A percentile compares a stretch with the other conserved stretches of the same genome.
Conservation (phyloP, 2,888 invertebrate genomes). For the Metacarcinus magister region DNA sequence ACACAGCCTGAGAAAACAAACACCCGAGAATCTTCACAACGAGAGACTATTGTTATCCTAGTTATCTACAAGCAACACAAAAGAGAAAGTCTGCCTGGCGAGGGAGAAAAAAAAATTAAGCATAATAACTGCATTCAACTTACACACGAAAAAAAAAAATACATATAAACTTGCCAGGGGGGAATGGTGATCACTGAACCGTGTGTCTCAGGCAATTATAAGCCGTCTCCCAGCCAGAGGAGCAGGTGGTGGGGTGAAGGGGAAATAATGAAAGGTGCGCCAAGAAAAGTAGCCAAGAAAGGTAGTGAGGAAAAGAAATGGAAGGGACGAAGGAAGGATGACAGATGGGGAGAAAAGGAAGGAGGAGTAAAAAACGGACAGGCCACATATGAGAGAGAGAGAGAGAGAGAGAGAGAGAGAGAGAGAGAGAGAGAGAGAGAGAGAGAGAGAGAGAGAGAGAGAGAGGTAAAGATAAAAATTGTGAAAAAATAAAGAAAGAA, state of each 20-base stretch:
- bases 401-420: background rate
- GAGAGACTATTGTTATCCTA: background rate
- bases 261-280: background rate
- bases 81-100: background rate
- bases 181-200: background rate
- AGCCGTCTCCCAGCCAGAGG: background rate
- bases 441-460: conserved; percentile 19
- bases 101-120: background rate
- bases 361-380: background rate
- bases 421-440: background rate
- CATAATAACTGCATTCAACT: background rate
- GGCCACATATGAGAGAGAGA: background rate
- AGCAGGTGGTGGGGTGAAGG: conserved; percentile 5
- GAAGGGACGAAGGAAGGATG: background rate
- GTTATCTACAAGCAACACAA: background rate
- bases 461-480: no score
- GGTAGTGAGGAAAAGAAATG: background rate
- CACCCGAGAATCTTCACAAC: background rate
- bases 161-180: background rate
- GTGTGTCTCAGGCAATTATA: background rate
- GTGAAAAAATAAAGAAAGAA: background rate
- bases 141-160: background rate
- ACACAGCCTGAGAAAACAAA: background rate
- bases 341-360: background rate
- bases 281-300: conserved; percentile 15